Base-by-base conservation (phyloP, 2,113 vertebrate genomes). In the Prolemur simus region DNA sequence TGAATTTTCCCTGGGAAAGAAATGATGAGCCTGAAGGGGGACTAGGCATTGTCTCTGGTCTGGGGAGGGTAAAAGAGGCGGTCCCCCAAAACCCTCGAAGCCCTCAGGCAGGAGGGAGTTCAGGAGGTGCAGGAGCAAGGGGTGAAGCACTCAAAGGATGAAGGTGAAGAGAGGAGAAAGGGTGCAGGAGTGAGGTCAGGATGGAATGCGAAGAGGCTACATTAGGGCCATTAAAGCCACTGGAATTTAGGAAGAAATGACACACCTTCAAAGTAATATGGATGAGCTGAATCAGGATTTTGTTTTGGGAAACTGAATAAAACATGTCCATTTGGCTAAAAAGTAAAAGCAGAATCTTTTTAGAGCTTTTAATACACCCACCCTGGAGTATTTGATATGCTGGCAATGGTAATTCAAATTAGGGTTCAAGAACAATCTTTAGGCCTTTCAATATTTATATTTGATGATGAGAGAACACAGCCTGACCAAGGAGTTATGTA, bases 251-350 rank as follows among this genome's bases (percentile, higher is more conserved):
- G 42, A 78, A 96, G 27, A 25, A 89, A 52, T 80, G 74, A 63
- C 29, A 82, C n/a, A n/a, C 15, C 34, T 76, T 86, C 63, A 56
- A 23, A 93, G n/a, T 73, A 71, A 84, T 29, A 25, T 21, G 52
- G 15, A 42, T 13, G 37, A 73, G 52, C 89, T 91, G 49, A 94
- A 87, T 85, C 91, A 91, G 78, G 47, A 49, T 63, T 95, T 96
- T 81, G 58, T 96, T 84, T 60, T 32, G 42, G 56, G 74, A 77
- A 94, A 71, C 87, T 97, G 93, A 97, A 97, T 96, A 97, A 97
- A 96, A 96, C 78, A 89, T 95, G 83, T 95, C 52, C 93, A 93
- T 97, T 97, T 97, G 91, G 74, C 91, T 95, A 93, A 92, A 96
- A 95, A 81, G 66, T 93, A 85, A 96, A 92, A 92, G 68, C 74